phyloP scores from a whole-genome alignment of 1,140 invertebrate genomes.

The Diachasmimorpha longicaudata region DNA sequence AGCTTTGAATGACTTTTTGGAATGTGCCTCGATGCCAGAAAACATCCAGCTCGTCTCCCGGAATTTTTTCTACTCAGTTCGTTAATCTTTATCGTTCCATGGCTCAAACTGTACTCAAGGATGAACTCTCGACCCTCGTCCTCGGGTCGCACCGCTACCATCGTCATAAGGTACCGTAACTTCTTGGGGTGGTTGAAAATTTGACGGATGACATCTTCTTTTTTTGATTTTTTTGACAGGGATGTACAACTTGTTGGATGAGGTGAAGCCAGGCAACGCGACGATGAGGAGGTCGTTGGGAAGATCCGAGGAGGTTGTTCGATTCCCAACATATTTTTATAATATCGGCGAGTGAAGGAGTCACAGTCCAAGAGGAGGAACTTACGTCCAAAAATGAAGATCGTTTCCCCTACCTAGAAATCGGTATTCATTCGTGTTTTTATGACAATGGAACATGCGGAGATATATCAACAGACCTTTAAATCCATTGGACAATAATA shows the following conservation, averaged over 20 bases:
- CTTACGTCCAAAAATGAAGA: conserved; percentile 71
- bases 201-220: conserved; percentile 71
- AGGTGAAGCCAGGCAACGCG: conserved; percentile 62
- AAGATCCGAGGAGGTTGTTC: conserved; percentile 52
- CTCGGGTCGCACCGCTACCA: conserved; percentile 73
- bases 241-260: conserved; percentile 70
- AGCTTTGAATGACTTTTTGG: conserved; percentile 59
- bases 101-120: conserved; percentile 70
- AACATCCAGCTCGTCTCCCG: conserved; percentile 73
- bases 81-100: conserved; percentile 68
- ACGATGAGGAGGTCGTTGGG: neutral
- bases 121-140: conserved; percentile 71
- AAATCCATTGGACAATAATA: conserved; percentile 81
- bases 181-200: conserved; percentile 69
- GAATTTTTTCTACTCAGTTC: conserved; percentile 71
- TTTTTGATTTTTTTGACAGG: conserved; percentile 72
- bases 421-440: too few species aligned
- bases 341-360: conserved; percentile 80
- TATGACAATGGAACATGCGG: too few species aligned
- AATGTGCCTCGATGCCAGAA: conserved; percentile 71
- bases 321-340: conserved; percentile 59
- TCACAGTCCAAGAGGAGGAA: conserved; percentile 84
- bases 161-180: conserved; percentile 69
- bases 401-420: conserved; percentile 72
- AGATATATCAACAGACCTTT: too few species aligned